These are phyloP conservation scores for Phrynosoma blainvillii DNA, from an alignment of 2,113 vertebrate species.

Conservation along the genomic window DNA sequence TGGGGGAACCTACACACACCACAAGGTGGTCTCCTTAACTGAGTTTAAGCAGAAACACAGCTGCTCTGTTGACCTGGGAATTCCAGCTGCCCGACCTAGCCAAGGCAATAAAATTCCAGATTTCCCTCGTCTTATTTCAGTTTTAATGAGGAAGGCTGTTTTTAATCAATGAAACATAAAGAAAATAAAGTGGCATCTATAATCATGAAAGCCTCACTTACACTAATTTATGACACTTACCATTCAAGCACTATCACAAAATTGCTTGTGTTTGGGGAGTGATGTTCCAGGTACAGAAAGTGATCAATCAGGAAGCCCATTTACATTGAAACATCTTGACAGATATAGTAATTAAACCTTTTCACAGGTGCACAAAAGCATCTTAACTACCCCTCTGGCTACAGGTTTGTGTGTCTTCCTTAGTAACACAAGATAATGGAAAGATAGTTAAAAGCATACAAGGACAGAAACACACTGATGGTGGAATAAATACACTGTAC, in stretches of 20 bases:
- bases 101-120: slow-evolving; percentile 33
- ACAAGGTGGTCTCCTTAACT: not conserved
- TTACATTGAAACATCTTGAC: slow-evolving; percentile 79
- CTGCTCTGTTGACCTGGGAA: not conserved
- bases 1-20: not conserved
- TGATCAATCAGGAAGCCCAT: slow-evolving; percentile 73
- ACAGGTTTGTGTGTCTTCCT: slow-evolving; percentile 63
- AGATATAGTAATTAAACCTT: slow-evolving; percentile 75
- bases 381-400: slow-evolving; percentile 75
- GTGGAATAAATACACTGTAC: slow-evolving; percentile 51
- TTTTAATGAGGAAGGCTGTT: slow-evolving; percentile 68
- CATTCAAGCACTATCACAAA: slow-evolving; percentile 62
- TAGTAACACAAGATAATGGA: slow-evolving; percentile 63
- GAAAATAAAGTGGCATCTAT: slow-evolving; percentile 70
- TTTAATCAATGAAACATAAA: slow-evolving; percentile 67
- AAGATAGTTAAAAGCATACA: slow-evolving; percentile 28
- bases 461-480: slow-evolving; percentile 22
- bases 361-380: slow-evolving; percentile 75
- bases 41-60: not conserved
- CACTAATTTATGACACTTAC: slow-evolving; percentile 71
- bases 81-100: slow-evolving; percentile 15
- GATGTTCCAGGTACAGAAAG: slow-evolving; percentile 65
- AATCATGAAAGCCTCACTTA: slow-evolving; percentile 73
- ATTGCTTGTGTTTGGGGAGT: slow-evolving; percentile 64
- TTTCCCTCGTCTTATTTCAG: slow-evolving; percentile 63